A percentile compares a stretch with the other conserved stretches of the same genome.
Evolutionary conservation across 1,140 invertebrate species (phyloP).

Genomic region (Drosophila grimshawi): DNA sequence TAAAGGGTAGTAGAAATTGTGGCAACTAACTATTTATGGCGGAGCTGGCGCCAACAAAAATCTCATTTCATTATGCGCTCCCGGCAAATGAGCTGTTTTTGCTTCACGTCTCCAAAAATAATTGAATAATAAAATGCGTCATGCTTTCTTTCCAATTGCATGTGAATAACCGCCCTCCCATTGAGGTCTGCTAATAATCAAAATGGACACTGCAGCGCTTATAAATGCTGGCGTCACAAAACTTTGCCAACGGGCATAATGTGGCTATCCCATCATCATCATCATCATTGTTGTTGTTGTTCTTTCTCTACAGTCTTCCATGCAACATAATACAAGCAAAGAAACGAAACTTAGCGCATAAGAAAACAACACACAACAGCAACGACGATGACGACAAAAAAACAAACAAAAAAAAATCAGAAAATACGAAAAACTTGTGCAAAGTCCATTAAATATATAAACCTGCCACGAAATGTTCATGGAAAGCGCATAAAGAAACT

Average conservation of each 20-base stretch:
- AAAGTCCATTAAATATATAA: constrained; percentile 83
- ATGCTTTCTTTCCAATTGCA: constrained; percentile 33
- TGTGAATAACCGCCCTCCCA: not conserved
- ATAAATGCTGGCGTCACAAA: constrained; percentile 77
- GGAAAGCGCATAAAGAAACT: constrained; percentile 82
- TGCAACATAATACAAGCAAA: constrained; percentile 25
- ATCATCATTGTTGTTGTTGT: constrained; percentile 20
- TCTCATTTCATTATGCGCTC: constrained; percentile 22
- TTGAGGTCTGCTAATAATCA: constrained; percentile 69
- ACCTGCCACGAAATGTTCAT: constrained; percentile 83
- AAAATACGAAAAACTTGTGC: constrained; percentile 58
- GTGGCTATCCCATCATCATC: constrained; percentile 49
- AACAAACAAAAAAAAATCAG: constrained; percentile 8
- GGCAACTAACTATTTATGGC: constrained; percentile 49
- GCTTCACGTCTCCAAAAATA: constrained; percentile 45
- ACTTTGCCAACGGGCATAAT: constrained; percentile 79
- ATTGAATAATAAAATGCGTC: constrained; percentile 62
- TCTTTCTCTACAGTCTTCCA: not conserved
- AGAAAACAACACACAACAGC: not conserved
- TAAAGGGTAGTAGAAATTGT: constrained; percentile 2
- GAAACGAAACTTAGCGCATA: constrained; percentile 25
- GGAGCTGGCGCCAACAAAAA: constrained; percentile 20
- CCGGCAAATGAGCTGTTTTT: constrained; percentile 33
- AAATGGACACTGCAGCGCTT: constrained; percentile 68
- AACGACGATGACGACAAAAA: constrained; percentile 9